Conservation (phyloP, 2,888 invertebrate genomes). For the Tipula lateralis region DNA sequence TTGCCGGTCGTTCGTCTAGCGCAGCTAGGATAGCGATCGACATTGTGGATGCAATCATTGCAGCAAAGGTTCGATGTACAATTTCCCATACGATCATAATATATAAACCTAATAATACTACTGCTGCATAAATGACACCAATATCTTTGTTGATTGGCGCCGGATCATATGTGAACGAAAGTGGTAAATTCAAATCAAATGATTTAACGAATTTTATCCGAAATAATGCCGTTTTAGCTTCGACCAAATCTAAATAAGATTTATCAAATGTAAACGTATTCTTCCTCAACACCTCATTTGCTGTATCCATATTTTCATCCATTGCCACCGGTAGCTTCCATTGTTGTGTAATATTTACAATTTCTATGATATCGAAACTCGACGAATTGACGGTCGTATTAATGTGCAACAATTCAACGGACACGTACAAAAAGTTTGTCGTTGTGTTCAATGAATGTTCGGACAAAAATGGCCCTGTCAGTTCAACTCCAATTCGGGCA, state of each 20-base stretch:
- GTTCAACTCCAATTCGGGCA: constrained; percentile 46
- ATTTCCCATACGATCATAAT: constrained; percentile 71
- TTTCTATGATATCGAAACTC: not conserved
- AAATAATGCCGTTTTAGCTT: constrained; percentile 38
- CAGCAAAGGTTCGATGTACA: constrained; percentile 68
- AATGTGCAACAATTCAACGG: constrained; percentile 48
- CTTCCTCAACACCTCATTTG: constrained; percentile 50
- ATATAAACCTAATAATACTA: constrained; percentile 70
- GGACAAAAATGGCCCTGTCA: constrained; percentile 43
- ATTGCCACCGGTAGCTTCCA: constrained; percentile 46
- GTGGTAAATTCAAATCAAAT: constrained; percentile 44
- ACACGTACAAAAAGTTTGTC: constrained; percentile 49
- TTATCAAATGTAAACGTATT: constrained; percentile 40
- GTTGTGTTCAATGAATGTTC: constrained; percentile 53
- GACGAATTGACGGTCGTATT: constrained; percentile 35
- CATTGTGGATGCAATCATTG: constrained; percentile 66
- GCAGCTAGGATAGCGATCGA: constrained; percentile 66
- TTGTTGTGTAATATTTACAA: constrained; percentile 35
- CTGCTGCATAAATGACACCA: constrained; percentile 67
- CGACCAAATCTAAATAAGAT: constrained; percentile 35
- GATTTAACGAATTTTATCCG: constrained; percentile 42
- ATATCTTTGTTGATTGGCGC: constrained; percentile 59
- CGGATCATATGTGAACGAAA: constrained; percentile 58
- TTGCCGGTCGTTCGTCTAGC: constrained; percentile 63
- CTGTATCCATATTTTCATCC: constrained; percentile 44